Percentiles rank a stretch among this genome's conserved stretches.
Evolutionary conservation across 2,888 invertebrate species (phyloP).

Genomic region (Liodrosophila aerea): DNA sequence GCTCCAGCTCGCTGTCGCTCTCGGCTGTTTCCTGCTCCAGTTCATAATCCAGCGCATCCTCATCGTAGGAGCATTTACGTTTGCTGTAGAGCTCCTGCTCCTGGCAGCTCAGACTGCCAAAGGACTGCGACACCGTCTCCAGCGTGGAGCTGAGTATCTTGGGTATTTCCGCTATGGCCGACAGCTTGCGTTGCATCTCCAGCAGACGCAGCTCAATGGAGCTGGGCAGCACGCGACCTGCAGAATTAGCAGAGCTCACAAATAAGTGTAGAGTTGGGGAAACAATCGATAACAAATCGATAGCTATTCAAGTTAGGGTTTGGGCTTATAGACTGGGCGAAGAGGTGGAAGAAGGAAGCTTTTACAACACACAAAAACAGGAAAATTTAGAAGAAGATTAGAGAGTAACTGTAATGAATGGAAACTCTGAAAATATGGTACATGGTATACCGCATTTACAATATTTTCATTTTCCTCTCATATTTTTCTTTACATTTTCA

Average conservation of each 20-base stretch:
- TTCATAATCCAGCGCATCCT: conserved; percentile 76
- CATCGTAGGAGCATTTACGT: conserved; percentile 77
- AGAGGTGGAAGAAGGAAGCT: too few species aligned
- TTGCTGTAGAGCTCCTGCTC: conserved; percentile 39
- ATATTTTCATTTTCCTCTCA: too few species aligned
- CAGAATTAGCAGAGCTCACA: conserved; percentile 12
- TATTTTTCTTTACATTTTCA: too few species aligned
- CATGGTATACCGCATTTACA: too few species aligned
- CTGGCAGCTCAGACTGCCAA: conserved; percentile 69
- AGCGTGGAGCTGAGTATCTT: conserved; percentile 81
- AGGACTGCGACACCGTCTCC: conserved; percentile 81
- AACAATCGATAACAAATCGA: too few species aligned
- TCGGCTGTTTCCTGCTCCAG: conserved; percentile 60
- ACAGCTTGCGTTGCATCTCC: conserved; percentile 81
- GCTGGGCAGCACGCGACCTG: conserved; percentile 58
- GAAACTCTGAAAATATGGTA: too few species aligned
- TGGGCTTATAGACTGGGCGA: too few species aligned
- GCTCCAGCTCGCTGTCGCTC: conserved; percentile 19
- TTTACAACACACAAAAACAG: too few species aligned
- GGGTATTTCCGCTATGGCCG: conserved; percentile 82
- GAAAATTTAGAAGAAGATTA: too few species aligned
- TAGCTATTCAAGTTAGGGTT: too few species aligned
- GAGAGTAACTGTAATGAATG: too few species aligned
- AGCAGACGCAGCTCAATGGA: conserved; percentile 80
- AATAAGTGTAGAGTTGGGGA: too few species aligned